Base-by-base conservation (phyloP, 2,113 vertebrate species). In the Anas platyrhynchos region DNA sequence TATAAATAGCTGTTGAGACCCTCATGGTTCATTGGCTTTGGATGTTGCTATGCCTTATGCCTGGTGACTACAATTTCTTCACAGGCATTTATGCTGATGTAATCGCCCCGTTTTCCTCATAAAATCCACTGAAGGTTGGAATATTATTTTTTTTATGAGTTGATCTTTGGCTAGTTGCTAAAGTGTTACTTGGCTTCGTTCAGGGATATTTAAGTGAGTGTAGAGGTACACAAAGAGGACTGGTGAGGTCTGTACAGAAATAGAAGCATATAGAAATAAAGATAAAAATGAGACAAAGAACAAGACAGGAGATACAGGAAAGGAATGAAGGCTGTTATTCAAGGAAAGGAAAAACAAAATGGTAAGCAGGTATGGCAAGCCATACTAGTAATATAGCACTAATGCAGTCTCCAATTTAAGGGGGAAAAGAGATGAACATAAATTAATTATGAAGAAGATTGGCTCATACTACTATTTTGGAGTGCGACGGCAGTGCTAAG, bases 11-110 rank as follows among this genome's bases (percentile, higher is more conserved):
- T 91, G 67, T 66, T 69, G 81, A 92, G 93, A 92, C 59, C 90
- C 73, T 84, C 73, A 94, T 82, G 95, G 96, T 91, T 97, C 93
- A 89, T 56, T 96, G 89, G 82, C 86, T 86, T 94, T 95, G 83
- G 85, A 91, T 55, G 92, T 91, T 79, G 63, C 69, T 95, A 72
- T 97, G 74, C 88, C 54, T 91, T 92, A 94, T 78, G 50, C 89
- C 88, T 91, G 79, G 67, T 63, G 83, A 82, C 89, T 97, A 43
- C 52, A 72, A 8, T 86, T 71, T 96, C 88, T 86, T 94, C 73
- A 31, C 65, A 87, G 84, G 50, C 92, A 44, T 95, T 94, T 86
- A 27, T 20, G 17, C 67, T 84, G 78, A 80, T 93, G 76, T 41
- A 73, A 61, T 83, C 86, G 79, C 58, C 18, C 36, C 34, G 61